Base-by-base conservation (phyloP, 2,797 vertebrate species). In the Petrocephalus schoutedeni region DNA sequence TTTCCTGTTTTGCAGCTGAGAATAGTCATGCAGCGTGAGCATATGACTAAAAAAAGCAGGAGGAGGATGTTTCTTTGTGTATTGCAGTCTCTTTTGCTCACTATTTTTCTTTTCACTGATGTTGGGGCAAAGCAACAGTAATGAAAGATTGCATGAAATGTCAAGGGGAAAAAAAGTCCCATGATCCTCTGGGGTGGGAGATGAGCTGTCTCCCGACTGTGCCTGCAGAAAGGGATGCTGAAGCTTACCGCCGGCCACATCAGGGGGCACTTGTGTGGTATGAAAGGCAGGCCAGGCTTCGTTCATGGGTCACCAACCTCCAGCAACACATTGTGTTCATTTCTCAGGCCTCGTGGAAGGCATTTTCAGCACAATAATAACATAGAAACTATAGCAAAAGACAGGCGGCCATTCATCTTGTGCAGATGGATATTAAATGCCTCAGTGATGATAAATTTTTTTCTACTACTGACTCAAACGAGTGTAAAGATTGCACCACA, bases 251-350 rank as follows among this genome's bases (percentile, higher is more conserved):
- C 71, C 19, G 36, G 71, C 36, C 71, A 9, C 36, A 45, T 77
- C 71, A 45, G 71, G 71, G 71, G 71, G 71, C 71, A 77, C 32
- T 77, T 45, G 71, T 77, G 32, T 77, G 71, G 71, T 77, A 45
- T 77, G 71, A 77, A 45, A 77, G 36, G 36, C 71, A n/a, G 71
- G 71, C 14, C 16, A 8, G 71, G 36, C 71, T 77, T 41, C 71
- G 2, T 77, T 77, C 71, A 45, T 77, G 71, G 71, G 71, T 77
- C 71, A 45, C 36, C 36, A 77, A 36, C 71, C 71, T 77, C 71
- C 36, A 45, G 71, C 71, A 19, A 77, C 36, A 41, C 71, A 41
- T n/a, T 77, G 71, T 77, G 71, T 45, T 45, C 14, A 45, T 45
- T 77, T 77, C 71, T 36, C 36, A 77, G 41, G 71, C 71, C 32